Percentiles rank a stretch among this genome's conserved stretches.
Conservation (phyloP, 30 jellyfish, hydroid and myxozoan genomes). For the Aurelia coerulea region DNA sequence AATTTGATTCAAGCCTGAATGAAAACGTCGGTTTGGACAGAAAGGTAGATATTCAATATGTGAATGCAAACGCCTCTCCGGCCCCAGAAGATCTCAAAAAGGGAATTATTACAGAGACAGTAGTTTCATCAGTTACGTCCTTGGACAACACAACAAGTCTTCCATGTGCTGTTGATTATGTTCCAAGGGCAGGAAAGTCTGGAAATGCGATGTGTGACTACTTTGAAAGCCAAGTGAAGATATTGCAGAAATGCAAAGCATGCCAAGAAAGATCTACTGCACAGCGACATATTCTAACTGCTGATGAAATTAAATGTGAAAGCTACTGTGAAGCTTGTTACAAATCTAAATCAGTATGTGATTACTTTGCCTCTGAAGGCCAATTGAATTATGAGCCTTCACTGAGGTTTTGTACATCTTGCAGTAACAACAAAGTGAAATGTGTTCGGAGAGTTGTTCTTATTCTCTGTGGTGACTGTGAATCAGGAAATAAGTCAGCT, state of each 20-base stretch:
- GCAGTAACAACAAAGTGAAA: background rate
- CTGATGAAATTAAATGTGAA: too few relatives aligned
- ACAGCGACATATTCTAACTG: too few relatives aligned
- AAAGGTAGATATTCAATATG: background rate
- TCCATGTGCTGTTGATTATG: conserved; percentile 38
- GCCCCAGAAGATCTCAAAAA: background rate
- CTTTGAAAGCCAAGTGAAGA: conserved; percentile 19
- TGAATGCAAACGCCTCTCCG: background rate
- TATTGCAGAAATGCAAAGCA: conserved; percentile 9
- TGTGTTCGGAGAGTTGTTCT: background rate
- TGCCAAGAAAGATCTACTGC: background rate
- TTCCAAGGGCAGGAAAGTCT: conserved; percentile 21
- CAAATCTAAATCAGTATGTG: background rate
- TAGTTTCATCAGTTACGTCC: conserved; percentile 32
- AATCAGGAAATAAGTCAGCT: background rate
- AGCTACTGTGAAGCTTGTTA: too few relatives aligned
- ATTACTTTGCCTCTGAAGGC: background rate
- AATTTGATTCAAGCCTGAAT: conserved; percentile 28
- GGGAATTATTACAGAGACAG: background rate
- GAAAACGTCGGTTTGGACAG: background rate
- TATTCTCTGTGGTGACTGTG: background rate
- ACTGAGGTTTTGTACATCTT: background rate
- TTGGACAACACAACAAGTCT: conserved; percentile 25
- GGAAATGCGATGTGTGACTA: conserved; percentile 29
- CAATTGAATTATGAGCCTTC: background rate